phyloP scores from a whole-genome alignment of 2,888 invertebrate genomes.

The Apamea epomidion region DNA sequence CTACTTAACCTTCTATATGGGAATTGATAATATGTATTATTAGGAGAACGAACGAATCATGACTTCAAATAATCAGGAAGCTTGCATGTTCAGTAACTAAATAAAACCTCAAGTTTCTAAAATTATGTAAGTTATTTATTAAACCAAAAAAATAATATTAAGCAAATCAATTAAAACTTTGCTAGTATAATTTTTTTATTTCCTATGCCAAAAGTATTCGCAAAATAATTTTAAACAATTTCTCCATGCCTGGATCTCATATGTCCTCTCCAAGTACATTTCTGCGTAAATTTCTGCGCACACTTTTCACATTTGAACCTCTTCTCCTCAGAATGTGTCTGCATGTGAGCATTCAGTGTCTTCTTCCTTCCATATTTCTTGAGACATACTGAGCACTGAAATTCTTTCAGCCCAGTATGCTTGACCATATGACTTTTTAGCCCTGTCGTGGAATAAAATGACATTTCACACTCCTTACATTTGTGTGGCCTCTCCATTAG shows the following conservation, averaged over 20 bases:
- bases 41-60: background rate
- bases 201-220: background rate
- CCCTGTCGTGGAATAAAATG: conserved; percentile 69
- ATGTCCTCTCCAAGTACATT: conserved; percentile 72
- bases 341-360: conserved; percentile 78
- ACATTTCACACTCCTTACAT: conserved; percentile 66
- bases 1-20: background rate
- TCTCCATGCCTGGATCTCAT: conserved; percentile 61
- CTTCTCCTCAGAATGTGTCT: conserved; percentile 69
- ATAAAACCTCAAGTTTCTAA: background rate
- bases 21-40: background rate
- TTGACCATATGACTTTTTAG: conserved; percentile 81
- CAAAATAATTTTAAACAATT: conserved; percentile 15
- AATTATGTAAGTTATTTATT: background rate
- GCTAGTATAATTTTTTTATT: background rate
- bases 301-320: conserved; percentile 64
- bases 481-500: conserved; percentile 65
- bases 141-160: too few species aligned
- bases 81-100: background rate
- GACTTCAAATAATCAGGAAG: background rate
- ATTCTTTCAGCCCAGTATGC: conserved; percentile 82
- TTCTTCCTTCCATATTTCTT: conserved; percentile 77
- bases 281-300: conserved; percentile 71
- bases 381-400: conserved; percentile 76
- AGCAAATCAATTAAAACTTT: background rate